Evolutionary conservation across 2,797 vertebrate genomes (phyloP), one percentile per base, ranked within the genome.

Genomic region (Luscinia megarhynchos): DNA sequence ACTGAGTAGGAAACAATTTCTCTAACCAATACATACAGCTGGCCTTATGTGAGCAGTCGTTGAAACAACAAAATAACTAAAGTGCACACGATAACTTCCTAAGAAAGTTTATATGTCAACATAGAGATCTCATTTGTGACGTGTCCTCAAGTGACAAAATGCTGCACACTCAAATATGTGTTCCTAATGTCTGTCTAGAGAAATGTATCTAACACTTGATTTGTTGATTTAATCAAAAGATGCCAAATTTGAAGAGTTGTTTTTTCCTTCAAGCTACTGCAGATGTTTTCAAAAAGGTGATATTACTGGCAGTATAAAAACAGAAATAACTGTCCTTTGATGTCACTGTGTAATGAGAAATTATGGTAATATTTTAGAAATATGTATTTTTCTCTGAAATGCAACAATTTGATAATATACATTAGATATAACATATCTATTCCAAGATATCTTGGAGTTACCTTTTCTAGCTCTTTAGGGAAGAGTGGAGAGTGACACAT

Each of bases 191-290:
- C 51, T 73, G 54, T 81, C 36, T 66, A 36, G 38, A 83, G 69
- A 81, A 78, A 70, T 15, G 9, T 64, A n/a, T 24, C 41, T 76
- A 74, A 58, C 17, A 34, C 9, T 84, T 84, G 62, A 53, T 92
- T 89, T 87, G 46, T 55, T 83, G 30, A n/a, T 88, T 81, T 88
- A 86, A 91, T 91, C 38, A 75, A 75, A 87, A 81, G 21, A 36
- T 72, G 41, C 15, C 34, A 58, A 46, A 69, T 88, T 66, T 86
- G 45, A 86, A 76, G 50, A 77, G n/a, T 23, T 82, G 12, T 22
- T 72, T 91, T 59, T 77, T 76, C 12, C 50, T 74, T 72, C n/a
- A 62, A 53, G 36, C 29, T 84, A 15, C 27, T 87, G 36, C 32
- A 32, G 53, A 24, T 68, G 15, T 78, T 93, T 93, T 87, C 12